Evolutionary conservation across 2,888 invertebrate species (phyloP).

Genomic region (Leucoma salicis): DNA sequence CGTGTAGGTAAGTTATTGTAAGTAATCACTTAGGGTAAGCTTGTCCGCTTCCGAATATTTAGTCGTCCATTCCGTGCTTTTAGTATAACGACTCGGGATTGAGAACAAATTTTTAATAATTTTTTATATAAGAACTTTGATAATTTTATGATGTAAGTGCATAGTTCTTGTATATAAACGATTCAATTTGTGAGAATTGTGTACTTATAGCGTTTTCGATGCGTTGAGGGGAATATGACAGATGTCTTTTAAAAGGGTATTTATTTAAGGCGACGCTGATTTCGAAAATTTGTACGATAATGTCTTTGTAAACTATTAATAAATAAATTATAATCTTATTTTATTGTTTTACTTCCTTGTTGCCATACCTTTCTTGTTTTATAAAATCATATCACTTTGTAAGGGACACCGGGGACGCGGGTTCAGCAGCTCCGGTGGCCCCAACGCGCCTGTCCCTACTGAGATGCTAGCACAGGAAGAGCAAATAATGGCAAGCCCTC

Average conservation of each 20-base stretch:
- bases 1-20: conserved; percentile 64
- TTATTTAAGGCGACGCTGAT: conserved; percentile 47
- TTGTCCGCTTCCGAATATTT: conserved; percentile 51
- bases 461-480: too few species aligned
- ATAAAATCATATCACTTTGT: not conserved
- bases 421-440: too few species aligned
- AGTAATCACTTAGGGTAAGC: conserved; percentile 57
- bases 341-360: conserved; percentile 66
- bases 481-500: too few species aligned
- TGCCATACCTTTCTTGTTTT: not conserved
- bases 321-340: conserved; percentile 81
- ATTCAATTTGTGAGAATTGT: conserved; percentile 40
- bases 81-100: conserved; percentile 38
- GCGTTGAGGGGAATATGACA: conserved; percentile 22
- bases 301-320: conserved; percentile 81
- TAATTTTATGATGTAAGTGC: conserved; percentile 55
- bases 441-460: too few species aligned
- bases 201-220: conserved; percentile 45
- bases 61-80: conserved; percentile 65
- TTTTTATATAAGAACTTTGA: conserved; percentile 31
- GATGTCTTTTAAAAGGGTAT: conserved; percentile 29
- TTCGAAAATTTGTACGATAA: conserved; percentile 76
- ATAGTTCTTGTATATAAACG: conserved; percentile 62
- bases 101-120: conserved; percentile 26
- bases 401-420: too few species aligned